phyloP scores from a whole-genome alignment of 2,888 invertebrate species.

The Eupithecia pulchellata region DNA sequence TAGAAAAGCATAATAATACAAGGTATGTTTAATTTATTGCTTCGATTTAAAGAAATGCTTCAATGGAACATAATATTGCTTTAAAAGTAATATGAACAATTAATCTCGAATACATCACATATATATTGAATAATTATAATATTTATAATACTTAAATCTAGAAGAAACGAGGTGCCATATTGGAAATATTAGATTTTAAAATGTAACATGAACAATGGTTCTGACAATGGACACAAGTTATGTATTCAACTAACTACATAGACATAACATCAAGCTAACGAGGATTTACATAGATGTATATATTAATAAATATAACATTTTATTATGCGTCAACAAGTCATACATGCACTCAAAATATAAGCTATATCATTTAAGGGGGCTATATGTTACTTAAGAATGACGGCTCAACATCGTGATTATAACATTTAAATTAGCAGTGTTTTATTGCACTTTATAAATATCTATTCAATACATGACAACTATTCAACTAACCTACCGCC shows the following conservation, averaged over 20 bases:
- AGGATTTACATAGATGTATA: conserved; percentile 64
- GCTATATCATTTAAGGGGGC: conserved; percentile 65
- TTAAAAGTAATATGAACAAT: conserved; percentile 66
- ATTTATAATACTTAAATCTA: conserved; percentile 69
- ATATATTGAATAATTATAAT: conserved; percentile 57
- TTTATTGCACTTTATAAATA: conserved; percentile 72
- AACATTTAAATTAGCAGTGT: conserved; percentile 67
- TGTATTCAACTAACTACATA: conserved; percentile 49
- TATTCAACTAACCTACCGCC: conserved; percentile 54
- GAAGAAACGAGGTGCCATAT: conserved; percentile 62
- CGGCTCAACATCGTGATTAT: conserved; percentile 56
- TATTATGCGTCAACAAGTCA: conserved; percentile 82
- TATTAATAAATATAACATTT: conserved; percentile 63
- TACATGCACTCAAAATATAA: conserved; percentile 66
- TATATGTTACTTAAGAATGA: conserved; percentile 64
- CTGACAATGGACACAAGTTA: conserved; percentile 48
- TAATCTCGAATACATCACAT: conserved; percentile 71
- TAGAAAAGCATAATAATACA: conserved; percentile 55
- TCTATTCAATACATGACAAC: conserved; percentile 59
- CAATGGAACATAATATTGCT: conserved; percentile 67
- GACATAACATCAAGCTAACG: conserved; percentile 72
- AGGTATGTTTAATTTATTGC: conserved; percentile 66
- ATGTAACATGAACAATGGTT: conserved; percentile 46
- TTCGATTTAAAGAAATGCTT: conserved; percentile 66
- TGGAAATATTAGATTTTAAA: conserved; percentile 54